A percentile compares a stretch with the other conserved stretches of the same genome.
phyloP scores from a whole-genome alignment of 2,113 vertebrate species.

The Onychostruthus taczanowskii region DNA sequence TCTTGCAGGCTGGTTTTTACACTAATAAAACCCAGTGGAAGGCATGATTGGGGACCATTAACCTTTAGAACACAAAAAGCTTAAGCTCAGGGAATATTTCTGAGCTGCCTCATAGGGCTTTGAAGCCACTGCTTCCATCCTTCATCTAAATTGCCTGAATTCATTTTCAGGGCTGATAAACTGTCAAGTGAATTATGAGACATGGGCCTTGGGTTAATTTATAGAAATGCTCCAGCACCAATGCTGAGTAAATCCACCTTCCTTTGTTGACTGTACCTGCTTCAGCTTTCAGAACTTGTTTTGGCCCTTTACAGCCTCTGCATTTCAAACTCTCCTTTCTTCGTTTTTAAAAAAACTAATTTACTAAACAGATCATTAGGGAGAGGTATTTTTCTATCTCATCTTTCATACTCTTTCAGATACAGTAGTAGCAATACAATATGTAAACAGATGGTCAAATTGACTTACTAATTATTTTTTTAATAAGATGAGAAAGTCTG shows the following conservation, averaged over 20 bases:
- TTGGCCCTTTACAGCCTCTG: background rate
- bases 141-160: constrained; percentile 63
- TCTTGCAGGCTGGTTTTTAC: background rate
- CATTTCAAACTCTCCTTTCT: background rate
- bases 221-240: constrained; percentile 13
- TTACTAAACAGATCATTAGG: background rate
- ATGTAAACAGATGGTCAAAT: background rate
- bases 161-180: constrained; percentile 66
- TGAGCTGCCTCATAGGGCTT: background rate
- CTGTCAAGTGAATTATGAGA: constrained; percentile 55
- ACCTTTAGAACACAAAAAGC: constrained; percentile 56
- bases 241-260: constrained; percentile 23
- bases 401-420: background rate
- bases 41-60: constrained; percentile 38
- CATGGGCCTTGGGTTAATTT: constrained; percentile 50
- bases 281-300: constrained; percentile 14
- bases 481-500: background rate
- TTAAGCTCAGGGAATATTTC: constrained; percentile 37
- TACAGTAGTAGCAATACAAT: background rate
- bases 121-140: constrained; percentile 48
- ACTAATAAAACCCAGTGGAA: constrained; percentile 50
- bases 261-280: background rate
- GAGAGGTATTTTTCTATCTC: background rate
- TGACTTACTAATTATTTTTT: background rate
- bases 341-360: background rate